Evolutionary conservation across 2,888 invertebrate species (phyloP).

Genomic region (Phoenoteleia sp.): DNA sequence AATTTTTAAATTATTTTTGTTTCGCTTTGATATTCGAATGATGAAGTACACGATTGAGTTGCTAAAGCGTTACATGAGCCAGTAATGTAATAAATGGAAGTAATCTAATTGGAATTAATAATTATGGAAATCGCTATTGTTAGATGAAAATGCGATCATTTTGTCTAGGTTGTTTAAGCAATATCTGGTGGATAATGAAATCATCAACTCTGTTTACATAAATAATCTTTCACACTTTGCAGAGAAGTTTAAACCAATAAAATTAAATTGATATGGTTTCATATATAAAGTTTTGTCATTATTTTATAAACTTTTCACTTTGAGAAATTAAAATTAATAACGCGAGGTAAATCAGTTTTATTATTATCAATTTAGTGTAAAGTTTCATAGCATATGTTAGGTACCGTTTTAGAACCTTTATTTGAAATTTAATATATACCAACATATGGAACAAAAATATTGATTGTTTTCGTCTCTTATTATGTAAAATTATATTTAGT

Average conservation of each 20-base stretch:
- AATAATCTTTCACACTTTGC: neutral
- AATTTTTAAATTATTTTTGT: neutral
- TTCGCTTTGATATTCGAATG: neutral
- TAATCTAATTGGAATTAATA: conserved; percentile 1
- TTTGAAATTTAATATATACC: conserved; percentile 2
- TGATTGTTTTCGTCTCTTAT: conserved; percentile 15
- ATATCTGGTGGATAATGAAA: conserved; percentile 21
- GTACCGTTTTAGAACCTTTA: conserved; percentile 4
- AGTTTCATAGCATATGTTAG: neutral
- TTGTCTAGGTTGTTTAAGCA: neutral
- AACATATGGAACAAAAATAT: neutral
- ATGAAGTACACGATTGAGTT: neutral
- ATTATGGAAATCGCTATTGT: conserved; percentile 24
- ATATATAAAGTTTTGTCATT: too few relatives aligned
- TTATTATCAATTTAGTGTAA: neutral
- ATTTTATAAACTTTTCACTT: conserved; percentile 2
- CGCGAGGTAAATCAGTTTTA: too few relatives aligned
- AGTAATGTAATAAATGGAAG: neutral
- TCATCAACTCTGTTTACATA: conserved; percentile 15
- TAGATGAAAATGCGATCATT: conserved; percentile 10
- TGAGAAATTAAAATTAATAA: too few relatives aligned
- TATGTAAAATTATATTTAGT: neutral
- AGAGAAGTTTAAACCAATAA: neutral
- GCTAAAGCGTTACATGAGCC: neutral
- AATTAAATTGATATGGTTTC: neutral